Percentiles rank a stretch among this genome's conserved stretches.
These are phyloP conservation scores for Podiceps cristatus DNA, from an alignment of 2,113 vertebrate genomes.

Conservation along the genomic window DNA sequence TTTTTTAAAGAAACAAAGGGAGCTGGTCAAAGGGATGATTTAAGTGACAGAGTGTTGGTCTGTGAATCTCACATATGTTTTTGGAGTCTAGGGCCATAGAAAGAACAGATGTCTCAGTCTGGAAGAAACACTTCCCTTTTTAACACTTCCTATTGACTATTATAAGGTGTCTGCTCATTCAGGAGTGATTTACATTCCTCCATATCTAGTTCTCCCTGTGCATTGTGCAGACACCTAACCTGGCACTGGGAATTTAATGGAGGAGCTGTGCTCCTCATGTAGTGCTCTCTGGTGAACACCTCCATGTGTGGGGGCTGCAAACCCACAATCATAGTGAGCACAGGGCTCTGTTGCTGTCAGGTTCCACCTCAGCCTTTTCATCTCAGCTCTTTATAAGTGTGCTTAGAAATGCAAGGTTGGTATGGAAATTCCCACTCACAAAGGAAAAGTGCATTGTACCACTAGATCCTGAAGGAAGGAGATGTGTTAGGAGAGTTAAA, in stretches of 20 bases:
- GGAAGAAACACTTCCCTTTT: slow-evolving; percentile 18
- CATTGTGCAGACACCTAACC: background rate
- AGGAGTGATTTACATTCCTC: background rate
- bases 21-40: background rate
- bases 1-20: slow-evolving; percentile 35
- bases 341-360: background rate
- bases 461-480: background rate
- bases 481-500: background rate
- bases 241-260: background rate
- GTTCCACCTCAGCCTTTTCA: background rate
- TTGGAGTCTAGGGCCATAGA: background rate
- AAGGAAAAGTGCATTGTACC: background rate
- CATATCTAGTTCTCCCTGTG: background rate
- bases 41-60: slow-evolving; percentile 4
- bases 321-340: rapidly evolving
- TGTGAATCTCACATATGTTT: slow-evolving; percentile 21
- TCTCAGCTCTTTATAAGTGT: background rate
- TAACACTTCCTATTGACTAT: background rate
- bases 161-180: background rate
- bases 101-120: slow-evolving; percentile 22
- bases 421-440: slow-evolving; percentile 12
- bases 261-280: background rate
- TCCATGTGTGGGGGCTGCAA: background rate
- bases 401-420: background rate
- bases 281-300: background rate